phyloP scores from a whole-genome alignment of 2,888 invertebrate species.

The Caenorhabditis auriculariae region DNA sequence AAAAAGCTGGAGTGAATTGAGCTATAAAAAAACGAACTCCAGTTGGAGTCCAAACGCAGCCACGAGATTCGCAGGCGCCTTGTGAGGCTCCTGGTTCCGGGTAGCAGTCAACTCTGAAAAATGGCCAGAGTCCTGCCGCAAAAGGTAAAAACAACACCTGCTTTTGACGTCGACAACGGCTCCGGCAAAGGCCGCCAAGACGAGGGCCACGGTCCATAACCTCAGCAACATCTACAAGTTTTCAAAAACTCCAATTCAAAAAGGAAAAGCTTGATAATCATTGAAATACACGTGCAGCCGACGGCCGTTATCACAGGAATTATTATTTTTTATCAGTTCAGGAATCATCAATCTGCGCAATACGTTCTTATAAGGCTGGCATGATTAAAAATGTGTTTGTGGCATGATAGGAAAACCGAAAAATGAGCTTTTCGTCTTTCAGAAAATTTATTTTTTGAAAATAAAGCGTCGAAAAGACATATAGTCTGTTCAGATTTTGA shows the following conservation, averaged over 20 bases:
- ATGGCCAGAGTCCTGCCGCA: neutral
- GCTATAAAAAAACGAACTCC: neutral
- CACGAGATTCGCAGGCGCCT: constrained; percentile 17
- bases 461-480: no score
- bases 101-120: constrained; percentile 45
- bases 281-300: no score
- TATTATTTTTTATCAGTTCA: no score
- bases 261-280: neutral
- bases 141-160: constrained; percentile 1
- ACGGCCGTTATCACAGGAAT: no score
- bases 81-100: constrained; percentile 46
- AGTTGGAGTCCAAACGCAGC: constrained; percentile 24
- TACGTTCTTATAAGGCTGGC: no score
- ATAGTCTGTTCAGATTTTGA: no score
- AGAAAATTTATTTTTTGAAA: no score
- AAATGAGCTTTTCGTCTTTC: no score
- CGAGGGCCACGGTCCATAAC: constrained; percentile 3
- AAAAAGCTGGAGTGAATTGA: neutral
- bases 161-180: constrained; percentile 12
- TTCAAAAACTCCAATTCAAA: neutral
- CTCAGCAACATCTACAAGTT: neutral
- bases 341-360: no score
- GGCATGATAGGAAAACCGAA: no score
- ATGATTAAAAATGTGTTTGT: no score
- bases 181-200: constrained; percentile 6